These are phyloP conservation scores for Centruroides sculpturatus DNA, from an alignment of 1,140 invertebrate genomes.

Conservation along the genomic window DNA sequence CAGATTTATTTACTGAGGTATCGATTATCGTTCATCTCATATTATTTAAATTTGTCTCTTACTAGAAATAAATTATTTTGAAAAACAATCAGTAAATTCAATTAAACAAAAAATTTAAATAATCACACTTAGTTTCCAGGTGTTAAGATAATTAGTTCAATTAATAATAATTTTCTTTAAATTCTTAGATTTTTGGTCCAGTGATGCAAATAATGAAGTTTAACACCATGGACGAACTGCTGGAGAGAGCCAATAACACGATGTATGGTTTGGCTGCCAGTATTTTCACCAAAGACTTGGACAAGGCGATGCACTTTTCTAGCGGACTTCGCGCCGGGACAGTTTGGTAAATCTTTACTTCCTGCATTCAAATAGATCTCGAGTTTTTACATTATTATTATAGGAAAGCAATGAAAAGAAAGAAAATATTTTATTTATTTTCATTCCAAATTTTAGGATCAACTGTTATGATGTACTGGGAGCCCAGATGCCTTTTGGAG, in stretches of 20 bases:
- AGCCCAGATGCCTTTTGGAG: constrained; percentile 65
- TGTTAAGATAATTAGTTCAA: too few relatives aligned
- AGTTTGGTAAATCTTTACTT: constrained; percentile 34
- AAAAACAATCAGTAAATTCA: too few relatives aligned
- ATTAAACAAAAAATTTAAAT: too few relatives aligned
- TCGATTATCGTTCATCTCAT: too few relatives aligned
- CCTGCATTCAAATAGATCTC: too few relatives aligned
- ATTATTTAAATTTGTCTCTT: too few relatives aligned
- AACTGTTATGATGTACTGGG: constrained; percentile 62
- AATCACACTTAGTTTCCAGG: too few relatives aligned
- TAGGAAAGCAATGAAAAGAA: neutral
- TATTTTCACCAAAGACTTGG: constrained; percentile 49
- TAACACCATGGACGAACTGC: constrained; percentile 69
- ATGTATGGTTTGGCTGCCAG: constrained; percentile 84
- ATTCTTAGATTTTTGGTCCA: constrained; percentile 75
- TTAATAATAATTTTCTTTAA: neutral
- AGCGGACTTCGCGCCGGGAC: constrained; percentile 35
- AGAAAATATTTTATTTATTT: constrained; percentile 1
- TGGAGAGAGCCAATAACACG: constrained; percentile 73
- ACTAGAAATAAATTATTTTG: too few relatives aligned
- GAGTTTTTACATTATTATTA: too few relatives aligned
- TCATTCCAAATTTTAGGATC: constrained; percentile 45
- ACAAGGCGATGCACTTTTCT: constrained; percentile 26
- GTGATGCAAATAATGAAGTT: constrained; percentile 90
- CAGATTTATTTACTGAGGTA: too few relatives aligned